Conservation (phyloP, 2,797 vertebrate genomes). For the Macrochelys suwanniensis region DNA sequence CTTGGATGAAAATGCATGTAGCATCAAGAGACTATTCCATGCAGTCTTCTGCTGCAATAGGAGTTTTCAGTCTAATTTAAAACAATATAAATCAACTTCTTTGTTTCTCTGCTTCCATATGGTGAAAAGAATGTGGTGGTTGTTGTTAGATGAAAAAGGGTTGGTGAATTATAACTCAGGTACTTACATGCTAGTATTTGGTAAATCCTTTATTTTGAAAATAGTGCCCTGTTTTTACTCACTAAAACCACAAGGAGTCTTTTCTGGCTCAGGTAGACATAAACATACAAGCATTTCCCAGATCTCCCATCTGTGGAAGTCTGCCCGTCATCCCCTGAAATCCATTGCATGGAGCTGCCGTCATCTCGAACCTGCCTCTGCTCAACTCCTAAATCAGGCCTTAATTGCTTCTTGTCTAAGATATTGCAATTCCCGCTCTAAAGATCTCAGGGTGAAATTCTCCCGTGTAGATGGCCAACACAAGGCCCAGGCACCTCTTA, state of each 20-base stretch:
- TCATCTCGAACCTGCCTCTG: background rate
- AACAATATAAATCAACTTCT: slow-evolving; percentile 5
- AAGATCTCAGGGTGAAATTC: background rate
- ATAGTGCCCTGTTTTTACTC: background rate
- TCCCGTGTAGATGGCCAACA: background rate
- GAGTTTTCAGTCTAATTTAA: background rate
- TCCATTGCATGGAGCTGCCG: background rate
- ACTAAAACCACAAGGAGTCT: background rate
- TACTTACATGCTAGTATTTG: background rate
- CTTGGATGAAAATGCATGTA: background rate
- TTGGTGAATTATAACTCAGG: background rate
- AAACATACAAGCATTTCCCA: background rate
- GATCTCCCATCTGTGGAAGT: background rate
- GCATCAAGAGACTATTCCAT: background rate
- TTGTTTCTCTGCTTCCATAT: slow-evolving; percentile 1
- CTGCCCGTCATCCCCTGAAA: background rate
- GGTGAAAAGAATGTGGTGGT: slow-evolving; percentile 10
- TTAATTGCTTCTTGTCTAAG: background rate
- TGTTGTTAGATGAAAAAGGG: slow-evolving; percentile 9
- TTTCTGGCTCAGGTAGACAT: background rate
- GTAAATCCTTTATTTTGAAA: background rate
- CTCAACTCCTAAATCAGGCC: background rate
- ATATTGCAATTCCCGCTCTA: background rate
- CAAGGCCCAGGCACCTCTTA: background rate
- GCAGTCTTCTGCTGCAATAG: background rate